Percentiles rank a stretch among this genome's conserved stretches.
phyloP scores from a whole-genome alignment of 2,888 invertebrate genomes.

The Papilio demoleus region DNA sequence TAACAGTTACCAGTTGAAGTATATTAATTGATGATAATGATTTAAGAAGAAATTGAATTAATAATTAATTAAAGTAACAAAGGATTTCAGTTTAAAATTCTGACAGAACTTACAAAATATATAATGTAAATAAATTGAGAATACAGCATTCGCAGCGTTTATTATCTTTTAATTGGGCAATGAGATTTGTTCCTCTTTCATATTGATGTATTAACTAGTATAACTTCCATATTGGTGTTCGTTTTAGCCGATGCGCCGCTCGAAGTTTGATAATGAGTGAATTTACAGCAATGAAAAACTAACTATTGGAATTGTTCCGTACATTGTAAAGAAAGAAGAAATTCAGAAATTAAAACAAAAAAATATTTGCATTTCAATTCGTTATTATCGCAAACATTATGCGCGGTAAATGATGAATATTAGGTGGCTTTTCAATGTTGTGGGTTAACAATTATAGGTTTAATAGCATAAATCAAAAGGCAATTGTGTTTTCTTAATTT shows the following conservation, averaged over 20 bases:
- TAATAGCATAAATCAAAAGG: too few relatives aligned
- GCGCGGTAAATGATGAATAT: too few relatives aligned
- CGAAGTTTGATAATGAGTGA: background rate
- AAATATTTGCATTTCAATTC: background rate
- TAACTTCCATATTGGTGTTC: conserved; percentile 14
- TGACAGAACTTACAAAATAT: background rate
- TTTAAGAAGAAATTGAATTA: background rate
- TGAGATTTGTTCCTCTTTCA: conserved; percentile 18
- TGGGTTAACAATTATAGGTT: too few relatives aligned
- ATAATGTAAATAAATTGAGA: conserved; percentile 20
- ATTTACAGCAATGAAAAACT: background rate
- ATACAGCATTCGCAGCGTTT: conserved; percentile 6
- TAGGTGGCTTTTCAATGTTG: too few relatives aligned
- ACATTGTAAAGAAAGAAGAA: background rate
- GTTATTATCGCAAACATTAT: too few relatives aligned
- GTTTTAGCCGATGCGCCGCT: background rate
- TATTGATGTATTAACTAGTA: conserved; percentile 8
- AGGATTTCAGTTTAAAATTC: conserved; percentile 1
- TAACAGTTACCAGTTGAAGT: too few relatives aligned
- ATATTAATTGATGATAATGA: background rate
- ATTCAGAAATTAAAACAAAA: background rate
- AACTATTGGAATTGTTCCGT: background rate
- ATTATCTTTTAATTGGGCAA: conserved; percentile 30
- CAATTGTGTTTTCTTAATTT: too few relatives aligned
- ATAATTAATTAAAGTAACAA: too few relatives aligned